Base-by-base conservation (phyloP, 2,113 vertebrate species). In the Rana temporaria region DNA sequence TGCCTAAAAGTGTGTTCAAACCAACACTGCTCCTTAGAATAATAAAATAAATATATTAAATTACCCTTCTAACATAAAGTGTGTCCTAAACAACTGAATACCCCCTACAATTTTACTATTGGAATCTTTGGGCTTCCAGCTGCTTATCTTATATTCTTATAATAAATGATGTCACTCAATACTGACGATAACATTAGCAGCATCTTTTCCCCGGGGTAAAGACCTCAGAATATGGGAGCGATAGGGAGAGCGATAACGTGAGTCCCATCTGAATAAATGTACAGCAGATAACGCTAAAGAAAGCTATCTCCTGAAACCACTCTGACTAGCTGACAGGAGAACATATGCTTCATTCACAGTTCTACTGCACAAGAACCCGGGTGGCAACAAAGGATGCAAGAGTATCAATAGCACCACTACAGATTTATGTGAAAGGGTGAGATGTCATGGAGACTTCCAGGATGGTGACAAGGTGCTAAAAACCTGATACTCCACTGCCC, bases 171-270 rank as follows among this genome's bases (percentile, higher is more conserved):
- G 26, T 56, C 34, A 1, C 77, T 78, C 66, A 53, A 68, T 68
- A 56, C 64, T 68, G 69, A 59, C 60, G 32, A 68, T 48, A 38
- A 52, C 24, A 60, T 70, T 55, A 70, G 30, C 20, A 52, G 12
- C 66, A 62, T 42, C 20, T 42, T 16, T 11, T 70, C 78, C 78
- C 78, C 60, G 19, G 66, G 66, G 55, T 4, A 57, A 18, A 14
- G 53, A 53, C n/a, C 20, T 22, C 18, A 5, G 20, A 65, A 24
- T 80, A 55, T 80, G 78, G 78, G 78, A 80, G 70, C 34, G 32
- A 70, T 80, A 1, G 55, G 73, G 14, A 34, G 6, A 19, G n/a
- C 19, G 53, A 38, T 68, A 69, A 6, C 6, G 34, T 32, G 56
- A 4, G 30, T n/a, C 22, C 53, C 26, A 56, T 57, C 7, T 32